These are phyloP conservation scores for Saccostrea cuccullata DNA, from an alignment of 1,140 invertebrate species.

Conservation along the genomic window DNA sequence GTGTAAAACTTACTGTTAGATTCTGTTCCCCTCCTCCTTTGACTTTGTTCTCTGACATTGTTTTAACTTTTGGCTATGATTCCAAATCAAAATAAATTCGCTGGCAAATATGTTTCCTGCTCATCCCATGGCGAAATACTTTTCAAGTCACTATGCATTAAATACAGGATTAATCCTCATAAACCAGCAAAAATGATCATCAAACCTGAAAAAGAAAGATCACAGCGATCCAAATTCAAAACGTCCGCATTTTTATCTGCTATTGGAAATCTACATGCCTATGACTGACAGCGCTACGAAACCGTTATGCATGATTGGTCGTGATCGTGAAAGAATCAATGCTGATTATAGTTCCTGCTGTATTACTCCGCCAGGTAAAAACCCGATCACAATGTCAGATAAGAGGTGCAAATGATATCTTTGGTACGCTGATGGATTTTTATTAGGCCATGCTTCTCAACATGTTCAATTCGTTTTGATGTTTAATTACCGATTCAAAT, in stretches of 20 bases:
- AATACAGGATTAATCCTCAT: neutral
- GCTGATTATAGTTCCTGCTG: slow-evolving; percentile 2
- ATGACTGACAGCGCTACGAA: slow-evolving; percentile 23
- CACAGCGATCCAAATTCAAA: slow-evolving; percentile 11
- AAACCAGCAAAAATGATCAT: neutral
- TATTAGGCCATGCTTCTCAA: neutral
- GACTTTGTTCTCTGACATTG: slow-evolving; percentile 52
- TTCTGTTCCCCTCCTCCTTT: slow-evolving; percentile 71
- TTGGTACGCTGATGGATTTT: neutral
- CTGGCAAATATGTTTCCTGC: neutral
- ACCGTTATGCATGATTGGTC: slow-evolving; percentile 27
- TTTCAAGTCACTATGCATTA: neutral
- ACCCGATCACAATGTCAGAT: neutral
- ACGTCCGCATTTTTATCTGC: slow-evolving; percentile 5
- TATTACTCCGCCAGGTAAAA: slow-evolving; percentile 25
- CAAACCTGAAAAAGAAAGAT: neutral
- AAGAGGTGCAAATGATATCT: neutral
- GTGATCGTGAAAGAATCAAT: slow-evolving; percentile 6
- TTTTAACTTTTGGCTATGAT: neutral
- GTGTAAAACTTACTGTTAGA: slow-evolving; percentile 60
- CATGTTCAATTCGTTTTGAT: no score
- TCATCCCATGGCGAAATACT: slow-evolving; percentile 15
- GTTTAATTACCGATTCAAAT: no score
- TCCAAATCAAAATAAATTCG: slow-evolving; percentile 22
- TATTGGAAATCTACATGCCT: slow-evolving; percentile 23